These are phyloP conservation scores for Cotesia typhae DNA, from an alignment of 1,140 invertebrate species.

Conservation along the genomic window DNA sequence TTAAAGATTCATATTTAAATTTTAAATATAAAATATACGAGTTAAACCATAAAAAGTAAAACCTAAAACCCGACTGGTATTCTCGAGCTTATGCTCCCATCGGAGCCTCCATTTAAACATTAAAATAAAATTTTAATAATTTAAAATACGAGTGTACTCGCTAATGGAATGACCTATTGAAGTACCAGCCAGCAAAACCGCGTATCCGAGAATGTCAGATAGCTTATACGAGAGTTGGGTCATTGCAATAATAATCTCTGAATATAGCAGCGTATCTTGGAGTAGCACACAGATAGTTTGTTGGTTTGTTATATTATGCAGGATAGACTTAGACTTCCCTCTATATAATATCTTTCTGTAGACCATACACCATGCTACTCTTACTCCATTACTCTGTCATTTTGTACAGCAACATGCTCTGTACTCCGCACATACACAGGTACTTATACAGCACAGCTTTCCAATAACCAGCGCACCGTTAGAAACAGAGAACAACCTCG, in stretches of 20 bases:
- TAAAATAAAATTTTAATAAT: too few relatives aligned
- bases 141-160: too few relatives aligned
- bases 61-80: too few relatives aligned
- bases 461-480: slow-evolving; percentile 26
- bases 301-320: too few relatives aligned
- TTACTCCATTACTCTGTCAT: too few relatives aligned
- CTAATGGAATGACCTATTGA: slow-evolving; percentile 21
- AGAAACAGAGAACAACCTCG: slow-evolving; percentile 20
- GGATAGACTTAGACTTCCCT: too few relatives aligned
- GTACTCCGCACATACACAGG: background rate
- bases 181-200: background rate
- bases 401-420: too few relatives aligned
- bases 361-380: too few relatives aligned
- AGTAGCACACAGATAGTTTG: background rate
- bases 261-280: background rate
- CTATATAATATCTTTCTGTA: background rate
- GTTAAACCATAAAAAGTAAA: background rate
- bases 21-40: background rate
- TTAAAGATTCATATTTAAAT: background rate
- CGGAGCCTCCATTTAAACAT: too few relatives aligned
- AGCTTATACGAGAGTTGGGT: slow-evolving; percentile 9
- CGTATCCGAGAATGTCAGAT: slow-evolving; percentile 15
- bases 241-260: slow-evolving; percentile 22
- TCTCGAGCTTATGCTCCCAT: too few relatives aligned
- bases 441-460: slow-evolving; percentile 19